Evolutionary conservation across 2,113 vertebrate genomes (phyloP), one percentile per base, ranked within the genome.

Genomic region (Cyprinodon tularosa): DNA sequence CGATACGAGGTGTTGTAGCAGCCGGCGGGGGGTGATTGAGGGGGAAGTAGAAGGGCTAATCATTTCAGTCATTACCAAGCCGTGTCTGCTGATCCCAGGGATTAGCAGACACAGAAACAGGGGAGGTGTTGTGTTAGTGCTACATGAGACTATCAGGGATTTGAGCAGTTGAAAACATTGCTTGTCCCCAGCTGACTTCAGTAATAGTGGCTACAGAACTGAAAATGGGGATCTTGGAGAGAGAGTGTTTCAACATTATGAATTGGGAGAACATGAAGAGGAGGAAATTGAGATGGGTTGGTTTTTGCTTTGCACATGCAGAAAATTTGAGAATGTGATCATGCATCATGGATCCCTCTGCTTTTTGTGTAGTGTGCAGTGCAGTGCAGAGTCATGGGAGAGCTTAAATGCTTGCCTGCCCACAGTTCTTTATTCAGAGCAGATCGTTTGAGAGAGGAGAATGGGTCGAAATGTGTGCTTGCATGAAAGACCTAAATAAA

Each of bases 41-140:
- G 61, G 77, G 71, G 80, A 69, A 71, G 79, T 48, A 68, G 74
- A 76, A 64, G 68, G 75, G 90, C 90, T 92, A 92, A 94, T 90
- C 84, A 86, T 91, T 90, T 90, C 88, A 86, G 86, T 91, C 86
- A 89, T 90, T 91, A 91, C 76, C 47, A 72, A 74, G 78, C 67
- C 50, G 13, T 78, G 85, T 88, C 81, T 87, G 83, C 86, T 89
- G 83, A 89, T 91, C 91, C 82, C 14, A 70, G 82, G 89, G 90
- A 92, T 92, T 92, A 91, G 81, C 64, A 82, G 86, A 77, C 80
- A 67, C 62, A 86, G 83, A 81, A 86, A 81, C 88, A 77, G 47
- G 80, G 88, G 82, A 84, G 82, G 85, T 90, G 89, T 88, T 85
- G 88, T 86, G 77, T 91, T 86, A 83, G 86, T 83, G 86, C 84